phyloP scores from a whole-genome alignment of 2,113 vertebrate species.

The Camelus bactrianus region DNA sequence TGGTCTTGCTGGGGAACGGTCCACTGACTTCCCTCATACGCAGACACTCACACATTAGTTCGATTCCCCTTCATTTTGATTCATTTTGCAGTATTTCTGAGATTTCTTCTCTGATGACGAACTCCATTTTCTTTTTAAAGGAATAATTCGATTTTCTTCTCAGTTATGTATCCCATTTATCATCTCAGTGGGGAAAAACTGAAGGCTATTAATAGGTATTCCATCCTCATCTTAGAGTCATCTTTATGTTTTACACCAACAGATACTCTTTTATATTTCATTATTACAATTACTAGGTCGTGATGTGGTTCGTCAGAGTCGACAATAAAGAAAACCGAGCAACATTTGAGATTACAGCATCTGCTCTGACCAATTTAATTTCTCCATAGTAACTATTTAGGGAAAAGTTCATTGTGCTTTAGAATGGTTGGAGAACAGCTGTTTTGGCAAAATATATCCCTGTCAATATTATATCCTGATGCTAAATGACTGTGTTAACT shows the following conservation, averaged over 20 bases:
- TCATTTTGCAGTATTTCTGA: not conserved
- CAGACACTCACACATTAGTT: not conserved
- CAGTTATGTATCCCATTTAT: not conserved
- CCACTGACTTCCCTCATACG: not conserved
- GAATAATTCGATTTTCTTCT: not conserved
- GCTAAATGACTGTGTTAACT: constrained; percentile 20
- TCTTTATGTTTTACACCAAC: not conserved
- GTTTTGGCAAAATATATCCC: not conserved
- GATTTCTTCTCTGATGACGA: not conserved
- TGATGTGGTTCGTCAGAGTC: constrained; percentile 57
- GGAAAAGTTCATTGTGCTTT: constrained; percentile 36
- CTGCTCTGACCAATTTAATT: constrained; percentile 69
- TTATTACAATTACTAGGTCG: not conserved
- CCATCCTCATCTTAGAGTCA: not conserved
- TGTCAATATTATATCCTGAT: constrained; percentile 28
- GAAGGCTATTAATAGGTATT: not conserved
- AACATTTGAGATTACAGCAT: constrained; percentile 56
- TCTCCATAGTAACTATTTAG: not conserved
- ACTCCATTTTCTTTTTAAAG: not conserved
- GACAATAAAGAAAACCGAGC: constrained; percentile 47
- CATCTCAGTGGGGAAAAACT: not conserved
- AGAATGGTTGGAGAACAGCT: constrained; percentile 59
- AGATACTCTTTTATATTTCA: not conserved
- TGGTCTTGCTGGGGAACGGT: not conserved
- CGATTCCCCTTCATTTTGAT: not conserved